These are phyloP conservation scores for Rattus norvegicus DNA, from an alignment of 2,113 vertebrate species.

Conservation along the genomic window DNA sequence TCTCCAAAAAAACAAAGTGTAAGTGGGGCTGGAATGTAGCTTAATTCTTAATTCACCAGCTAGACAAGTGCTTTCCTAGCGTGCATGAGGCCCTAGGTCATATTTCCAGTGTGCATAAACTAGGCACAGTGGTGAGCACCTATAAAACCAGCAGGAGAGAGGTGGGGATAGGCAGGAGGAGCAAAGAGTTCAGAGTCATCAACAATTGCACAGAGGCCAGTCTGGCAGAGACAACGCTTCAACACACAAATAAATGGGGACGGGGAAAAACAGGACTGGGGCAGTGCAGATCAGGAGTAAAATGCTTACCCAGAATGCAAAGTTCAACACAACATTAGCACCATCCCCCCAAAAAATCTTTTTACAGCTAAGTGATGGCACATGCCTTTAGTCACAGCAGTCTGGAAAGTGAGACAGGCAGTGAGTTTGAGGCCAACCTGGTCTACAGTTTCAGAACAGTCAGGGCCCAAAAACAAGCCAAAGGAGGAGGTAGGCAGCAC, in stretches of 20 bases:
- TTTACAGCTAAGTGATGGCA: neutral
- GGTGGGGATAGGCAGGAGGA: neutral
- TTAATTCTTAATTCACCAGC: neutral
- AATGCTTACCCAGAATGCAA: neutral
- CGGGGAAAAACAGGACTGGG: neutral
- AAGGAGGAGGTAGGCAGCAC: neutral
- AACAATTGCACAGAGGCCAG: neutral
- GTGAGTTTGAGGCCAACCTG: neutral
- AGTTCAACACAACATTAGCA: neutral
- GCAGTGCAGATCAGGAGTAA: neutral
- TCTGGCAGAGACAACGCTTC: neutral
- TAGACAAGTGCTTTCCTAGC: neutral
- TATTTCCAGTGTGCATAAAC: neutral
- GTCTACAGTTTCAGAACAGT: neutral
- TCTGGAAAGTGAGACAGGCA: neutral
- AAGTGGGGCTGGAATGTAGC: neutral
- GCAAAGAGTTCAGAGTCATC: neutral
- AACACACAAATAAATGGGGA: neutral
- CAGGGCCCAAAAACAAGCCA: neutral
- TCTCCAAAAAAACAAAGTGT: neutral
- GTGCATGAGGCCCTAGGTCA: neutral
- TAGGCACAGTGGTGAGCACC: too few relatives aligned
- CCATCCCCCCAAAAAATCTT: neutral
- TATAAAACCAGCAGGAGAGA: neutral
- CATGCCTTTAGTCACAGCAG: neutral